These are phyloP conservation scores for Rhopilema esculentum DNA, from an alignment of 30 jellyfish, hydroid and myxozoan genomes.

Conservation along the genomic window DNA sequence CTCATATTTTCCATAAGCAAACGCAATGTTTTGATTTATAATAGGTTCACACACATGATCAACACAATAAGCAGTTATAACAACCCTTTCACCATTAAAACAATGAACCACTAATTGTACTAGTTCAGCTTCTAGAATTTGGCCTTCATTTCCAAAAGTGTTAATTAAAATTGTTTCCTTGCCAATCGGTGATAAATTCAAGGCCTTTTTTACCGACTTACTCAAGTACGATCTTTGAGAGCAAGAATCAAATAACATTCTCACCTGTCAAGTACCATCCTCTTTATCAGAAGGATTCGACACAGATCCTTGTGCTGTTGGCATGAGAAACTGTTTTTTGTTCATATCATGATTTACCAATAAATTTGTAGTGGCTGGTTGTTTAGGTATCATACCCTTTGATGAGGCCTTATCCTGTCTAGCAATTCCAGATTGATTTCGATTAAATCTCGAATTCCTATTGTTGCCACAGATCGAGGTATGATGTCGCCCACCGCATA, in stretches of 20 bases:
- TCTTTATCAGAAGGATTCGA: background rate
- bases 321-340: background rate
- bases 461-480: background rate
- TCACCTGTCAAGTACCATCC: background rate
- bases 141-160: too few relatives aligned
- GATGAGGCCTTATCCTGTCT: background rate
- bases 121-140: background rate
- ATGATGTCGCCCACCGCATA: background rate
- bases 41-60: background rate
- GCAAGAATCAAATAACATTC: background rate
- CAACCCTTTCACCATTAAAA: background rate
- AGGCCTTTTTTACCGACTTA: background rate
- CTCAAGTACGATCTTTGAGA: background rate
- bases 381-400: background rate
- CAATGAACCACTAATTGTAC: background rate
- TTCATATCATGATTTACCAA: background rate
- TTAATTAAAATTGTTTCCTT: background rate
- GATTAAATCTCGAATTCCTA: too few relatives aligned
- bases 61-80: background rate
- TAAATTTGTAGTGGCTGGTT: background rate
- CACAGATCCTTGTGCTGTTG: background rate
- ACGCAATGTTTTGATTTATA: background rate
- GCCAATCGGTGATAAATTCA: background rate
- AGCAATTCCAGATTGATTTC: too few relatives aligned
- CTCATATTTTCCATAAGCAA: background rate